Evolutionary conservation across 2,113 vertebrate genomes (phyloP).

Genomic region (Nymphicus hollandicus): DNA sequence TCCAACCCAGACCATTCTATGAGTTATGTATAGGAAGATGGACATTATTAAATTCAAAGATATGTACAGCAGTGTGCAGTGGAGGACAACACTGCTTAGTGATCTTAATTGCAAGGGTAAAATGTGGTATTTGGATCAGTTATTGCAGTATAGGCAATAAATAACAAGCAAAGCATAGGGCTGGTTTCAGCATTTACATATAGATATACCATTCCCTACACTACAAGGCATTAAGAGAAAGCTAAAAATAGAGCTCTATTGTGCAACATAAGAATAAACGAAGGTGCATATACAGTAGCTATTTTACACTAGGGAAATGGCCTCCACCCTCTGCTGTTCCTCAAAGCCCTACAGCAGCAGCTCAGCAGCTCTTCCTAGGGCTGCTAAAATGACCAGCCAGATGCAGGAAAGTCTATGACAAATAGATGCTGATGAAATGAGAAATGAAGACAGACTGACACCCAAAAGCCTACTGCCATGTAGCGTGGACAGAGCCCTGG

Average conservation of each 20-base stretch:
- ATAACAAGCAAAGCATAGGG: neutral
- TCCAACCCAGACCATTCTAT: neutral
- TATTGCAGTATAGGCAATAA: neutral
- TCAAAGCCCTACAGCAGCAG: neutral
- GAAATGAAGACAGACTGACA: neutral
- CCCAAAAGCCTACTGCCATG: neutral
- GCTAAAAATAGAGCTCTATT: neutral
- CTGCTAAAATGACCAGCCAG: neutral
- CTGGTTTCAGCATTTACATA: neutral
- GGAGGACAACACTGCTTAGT: neutral
- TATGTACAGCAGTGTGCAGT: neutral
- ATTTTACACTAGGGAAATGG: neutral
- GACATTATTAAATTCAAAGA: neutral
- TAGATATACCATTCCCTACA: neutral
- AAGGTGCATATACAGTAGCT: neutral
- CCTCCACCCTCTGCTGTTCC: neutral
- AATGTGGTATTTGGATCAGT: neutral
- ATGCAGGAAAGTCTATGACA: neutral
- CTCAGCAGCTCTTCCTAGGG: neutral
- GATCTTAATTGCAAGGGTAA: neutral
- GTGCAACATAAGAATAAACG: neutral
- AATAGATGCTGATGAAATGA: neutral
- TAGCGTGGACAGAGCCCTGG: neutral
- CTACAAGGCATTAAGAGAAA: neutral
- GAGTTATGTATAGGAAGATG: neutral